Evolutionary conservation across 2,888 invertebrate genomes (phyloP).

Genomic region (Cheilosia soror): DNA sequence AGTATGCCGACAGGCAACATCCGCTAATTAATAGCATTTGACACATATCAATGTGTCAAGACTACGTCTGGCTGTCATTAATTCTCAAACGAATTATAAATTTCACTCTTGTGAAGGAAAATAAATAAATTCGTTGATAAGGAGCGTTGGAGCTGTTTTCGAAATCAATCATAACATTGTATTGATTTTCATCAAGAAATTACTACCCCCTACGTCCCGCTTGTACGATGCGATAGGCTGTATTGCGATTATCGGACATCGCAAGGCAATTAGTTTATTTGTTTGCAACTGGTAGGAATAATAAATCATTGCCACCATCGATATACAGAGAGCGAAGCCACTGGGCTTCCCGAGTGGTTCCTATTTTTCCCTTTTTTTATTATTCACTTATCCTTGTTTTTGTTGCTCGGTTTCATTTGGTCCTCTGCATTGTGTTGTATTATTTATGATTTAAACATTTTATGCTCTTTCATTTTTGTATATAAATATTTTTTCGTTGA

Average conservation of each 20-base stretch:
- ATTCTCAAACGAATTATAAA: conserved; percentile 32
- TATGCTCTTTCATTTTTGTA: conserved; percentile 48
- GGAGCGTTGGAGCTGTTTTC: conserved; percentile 12
- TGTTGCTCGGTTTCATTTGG: conserved; percentile 31
- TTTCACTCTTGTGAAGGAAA: conserved; percentile 40
- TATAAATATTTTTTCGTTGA: conserved; percentile 22
- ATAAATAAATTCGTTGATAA: conserved; percentile 38
- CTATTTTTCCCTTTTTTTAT: conserved; percentile 15
- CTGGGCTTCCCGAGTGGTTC: conserved; percentile 42
- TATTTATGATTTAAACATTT: conserved; percentile 73
- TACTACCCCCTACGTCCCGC: not conserved
- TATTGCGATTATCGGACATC: conserved; percentile 60
- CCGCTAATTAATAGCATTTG: conserved; percentile 71
- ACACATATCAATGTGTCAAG: conserved; percentile 73
- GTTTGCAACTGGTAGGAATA: conserved; percentile 69
- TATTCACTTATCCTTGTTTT: conserved; percentile 66
- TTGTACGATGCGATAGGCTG: conserved; percentile 17
- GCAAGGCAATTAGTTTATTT: conserved; percentile 74
- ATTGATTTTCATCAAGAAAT: conserved; percentile 34
- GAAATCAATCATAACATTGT: conserved; percentile 52
- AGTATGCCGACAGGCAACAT: conserved; percentile 51
- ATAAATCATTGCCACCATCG: conserved; percentile 66
- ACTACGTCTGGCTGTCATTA: conserved; percentile 62
- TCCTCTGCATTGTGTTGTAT: conserved; percentile 52
- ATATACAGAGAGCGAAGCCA: conserved; percentile 55